These are phyloP conservation scores for Rosalia funebris DNA, from an alignment of 2,888 invertebrate species.

Conservation along the genomic window DNA sequence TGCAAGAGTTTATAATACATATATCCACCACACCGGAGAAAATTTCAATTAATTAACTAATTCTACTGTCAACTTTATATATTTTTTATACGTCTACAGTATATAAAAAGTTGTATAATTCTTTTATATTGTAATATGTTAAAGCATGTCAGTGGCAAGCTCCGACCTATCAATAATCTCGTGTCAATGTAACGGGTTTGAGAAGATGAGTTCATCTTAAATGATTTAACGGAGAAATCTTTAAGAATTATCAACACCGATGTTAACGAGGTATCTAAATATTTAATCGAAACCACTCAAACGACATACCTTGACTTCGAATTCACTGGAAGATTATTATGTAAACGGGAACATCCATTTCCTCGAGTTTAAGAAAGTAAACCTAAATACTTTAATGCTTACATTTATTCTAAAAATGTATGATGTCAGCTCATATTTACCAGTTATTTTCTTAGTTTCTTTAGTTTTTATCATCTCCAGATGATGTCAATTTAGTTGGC, in stretches of 20 bases:
- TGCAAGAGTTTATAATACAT: not conserved
- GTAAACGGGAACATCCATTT: too few relatives aligned
- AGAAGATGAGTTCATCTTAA: constrained; percentile 10
- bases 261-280: constrained; percentile 4
- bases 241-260: not conserved
- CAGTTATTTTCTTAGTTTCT: too few relatives aligned
- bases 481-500: too few relatives aligned
- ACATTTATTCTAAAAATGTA: too few relatives aligned
- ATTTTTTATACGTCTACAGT: not conserved
- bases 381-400: too few relatives aligned
- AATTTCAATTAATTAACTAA: not conserved
- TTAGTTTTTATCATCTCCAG: too few relatives aligned
- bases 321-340: too few relatives aligned
- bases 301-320: too few relatives aligned
- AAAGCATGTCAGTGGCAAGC: too few relatives aligned
- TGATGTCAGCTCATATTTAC: too few relatives aligned
- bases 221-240: constrained; percentile 24
- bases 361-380: too few relatives aligned
- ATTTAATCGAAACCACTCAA: constrained; percentile 2
- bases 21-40: not conserved
- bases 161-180: constrained; percentile 12
- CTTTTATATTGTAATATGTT: constrained; percentile 7
- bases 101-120: constrained; percentile 3
- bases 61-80: not conserved
- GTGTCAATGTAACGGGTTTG: constrained; percentile 27